Base-by-base conservation (phyloP, 2,113 vertebrate genomes). In the Psammodynastes pulverulentus region DNA sequence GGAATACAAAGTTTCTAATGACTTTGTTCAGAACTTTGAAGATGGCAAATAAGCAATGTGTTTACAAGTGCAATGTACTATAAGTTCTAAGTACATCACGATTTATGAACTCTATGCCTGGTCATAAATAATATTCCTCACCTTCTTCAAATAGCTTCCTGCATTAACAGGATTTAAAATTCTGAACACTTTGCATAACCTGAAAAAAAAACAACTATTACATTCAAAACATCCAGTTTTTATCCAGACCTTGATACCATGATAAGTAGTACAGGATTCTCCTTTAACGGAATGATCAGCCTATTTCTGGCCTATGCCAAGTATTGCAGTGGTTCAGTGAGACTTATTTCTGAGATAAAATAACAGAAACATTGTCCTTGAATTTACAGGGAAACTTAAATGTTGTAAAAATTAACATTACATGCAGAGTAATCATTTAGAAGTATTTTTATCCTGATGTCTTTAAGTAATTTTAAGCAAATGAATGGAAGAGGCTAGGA, bases 61-160 rank as follows among this genome's bases (percentile, higher is more conserved):
- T 86, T 91, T 91, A 86, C 26, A 91, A 56, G 90, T 56, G 85
- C n/a, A 56, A 48, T 46, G 45, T 34, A n/a, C 46, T 56, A 21
- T 58, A 58, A 48, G 84, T 45, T 54, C 53, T 53, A 58, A 86
- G 90, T 86, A 86, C 84, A 86, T 91, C 90, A 86, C 46, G 29
- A 58, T 86, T 86, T 91, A 91, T 91, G 90, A 85, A 85, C 43
- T 45, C 52, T 56, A 48, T 24, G 39, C 45, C 46, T 58, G 43
- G 52, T 43, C 90, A 91, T 58, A 91, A 86, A 86, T 91, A 91
- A 91, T 86, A 29, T 19, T 58, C 5, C 85, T 91, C 52, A 91
- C 39, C 15, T 86, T 46, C 52, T 24, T 86, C 45, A 91, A 29
- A 17, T 58, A 34, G 24, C 84, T 56, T 48, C 34, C 53, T 46